These are phyloP conservation scores for Teleogryllus occipitalis DNA, from an alignment of 1,140 invertebrate genomes.

Conservation along the genomic window DNA sequence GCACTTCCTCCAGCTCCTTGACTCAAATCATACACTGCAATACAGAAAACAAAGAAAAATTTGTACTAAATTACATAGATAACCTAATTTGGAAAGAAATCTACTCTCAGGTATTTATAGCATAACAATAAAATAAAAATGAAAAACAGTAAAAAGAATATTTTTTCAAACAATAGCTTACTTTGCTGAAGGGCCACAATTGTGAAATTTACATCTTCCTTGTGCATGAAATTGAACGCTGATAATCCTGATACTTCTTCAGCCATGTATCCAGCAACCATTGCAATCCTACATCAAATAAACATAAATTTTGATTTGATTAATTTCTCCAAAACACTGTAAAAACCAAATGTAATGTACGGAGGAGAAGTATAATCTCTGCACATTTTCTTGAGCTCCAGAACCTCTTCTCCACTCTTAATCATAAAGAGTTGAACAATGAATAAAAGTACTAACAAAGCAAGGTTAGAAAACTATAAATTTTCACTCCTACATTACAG, in stretches of 20 bases:
- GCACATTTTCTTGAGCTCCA: no score
- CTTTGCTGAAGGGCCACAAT: conserved; percentile 74
- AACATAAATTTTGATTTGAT: neutral
- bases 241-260: conserved; percentile 71
- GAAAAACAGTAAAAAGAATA: no score
- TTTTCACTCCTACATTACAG: no score
- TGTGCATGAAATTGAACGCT: conserved; percentile 79
- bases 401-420: no score
- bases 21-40: conserved; percentile 70
- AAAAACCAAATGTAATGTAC: neutral
- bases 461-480: no score
- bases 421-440: no score
- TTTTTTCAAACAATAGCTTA: conserved; percentile 41
- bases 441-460: no score
- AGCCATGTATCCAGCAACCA: conserved; percentile 75
- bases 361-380: no score
- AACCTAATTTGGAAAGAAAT: neutral
- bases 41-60: neutral
- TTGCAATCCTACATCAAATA: conserved; percentile 59
- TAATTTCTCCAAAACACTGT: neutral
- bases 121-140: no score
- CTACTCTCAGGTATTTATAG: neutral
- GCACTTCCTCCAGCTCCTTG: conserved; percentile 65
- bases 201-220: conserved; percentile 74
- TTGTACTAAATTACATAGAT: neutral